Conservation (phyloP, 2,797 vertebrate species). For the Labroides dimidiatus region DNA sequence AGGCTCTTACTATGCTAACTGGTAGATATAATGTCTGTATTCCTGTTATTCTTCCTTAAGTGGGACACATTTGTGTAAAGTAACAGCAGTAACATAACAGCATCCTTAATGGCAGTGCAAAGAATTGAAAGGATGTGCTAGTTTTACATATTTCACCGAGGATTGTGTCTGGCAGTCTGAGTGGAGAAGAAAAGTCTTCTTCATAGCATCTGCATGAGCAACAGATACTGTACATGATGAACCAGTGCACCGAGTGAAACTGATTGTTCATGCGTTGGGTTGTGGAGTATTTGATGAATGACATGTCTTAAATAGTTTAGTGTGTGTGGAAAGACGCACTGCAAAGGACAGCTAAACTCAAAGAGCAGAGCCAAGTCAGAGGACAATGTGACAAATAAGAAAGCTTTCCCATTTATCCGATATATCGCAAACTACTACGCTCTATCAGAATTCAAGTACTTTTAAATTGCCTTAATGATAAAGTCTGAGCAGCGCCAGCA, state of each 20-base stretch:
- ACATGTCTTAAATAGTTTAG: conserved; percentile 8
- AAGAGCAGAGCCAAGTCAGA: conserved; percentile 20
- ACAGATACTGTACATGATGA: conserved; percentile 6
- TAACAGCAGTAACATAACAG: conserved; percentile 22
- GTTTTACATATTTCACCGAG: neutral
- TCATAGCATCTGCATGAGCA: neutral
- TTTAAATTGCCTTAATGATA: conserved; percentile 74
- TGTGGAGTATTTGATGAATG: conserved; percentile 32
- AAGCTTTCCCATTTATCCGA: conserved; percentile 58
- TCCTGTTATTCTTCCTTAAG: neutral
- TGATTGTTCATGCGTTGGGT: conserved; percentile 5
- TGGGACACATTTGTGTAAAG: conserved; percentile 7
- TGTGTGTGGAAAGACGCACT: neutral
- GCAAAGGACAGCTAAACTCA: conserved; percentile 27
- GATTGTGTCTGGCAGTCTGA: neutral
- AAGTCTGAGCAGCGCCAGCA: conserved; percentile 49
- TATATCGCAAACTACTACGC: conserved; percentile 63
- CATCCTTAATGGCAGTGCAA: neutral
- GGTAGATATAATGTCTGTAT: conserved; percentile 9
- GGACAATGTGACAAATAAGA: conserved; percentile 49
- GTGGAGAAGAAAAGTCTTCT: conserved; percentile 5
- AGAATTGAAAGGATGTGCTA: neutral
- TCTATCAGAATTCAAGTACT: conserved; percentile 62
- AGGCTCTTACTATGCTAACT: conserved; percentile 1
- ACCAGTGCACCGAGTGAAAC: conserved; percentile 11